Evolutionary conservation across 2,797 vertebrate species (phyloP).

Genomic region (Ceryle rudis): DNA sequence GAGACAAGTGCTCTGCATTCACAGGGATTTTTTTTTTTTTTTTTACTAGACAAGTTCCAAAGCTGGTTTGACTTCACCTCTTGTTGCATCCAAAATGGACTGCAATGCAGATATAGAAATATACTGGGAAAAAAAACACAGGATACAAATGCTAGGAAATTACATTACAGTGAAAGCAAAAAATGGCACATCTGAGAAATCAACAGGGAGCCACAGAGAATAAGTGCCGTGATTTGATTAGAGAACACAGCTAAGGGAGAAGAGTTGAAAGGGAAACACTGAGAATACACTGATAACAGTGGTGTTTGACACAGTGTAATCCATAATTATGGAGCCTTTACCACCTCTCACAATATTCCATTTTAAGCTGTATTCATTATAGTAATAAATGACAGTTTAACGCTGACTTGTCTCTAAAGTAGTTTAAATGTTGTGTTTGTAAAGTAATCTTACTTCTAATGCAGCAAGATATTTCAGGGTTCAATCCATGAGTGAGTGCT

Average conservation of each 20-base stretch:
- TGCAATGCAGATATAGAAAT: not conserved
- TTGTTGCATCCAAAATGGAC: not conserved
- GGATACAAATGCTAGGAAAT: not conserved
- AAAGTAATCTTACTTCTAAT: not conserved
- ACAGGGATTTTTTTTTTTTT: not conserved
- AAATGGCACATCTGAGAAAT: not conserved
- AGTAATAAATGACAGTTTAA: not conserved
- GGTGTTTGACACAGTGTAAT: not conserved
- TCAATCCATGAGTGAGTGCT: not conserved
- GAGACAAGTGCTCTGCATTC: not conserved
- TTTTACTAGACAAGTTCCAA: not conserved
- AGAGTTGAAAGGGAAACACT: not conserved
- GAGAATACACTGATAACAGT: not conserved
- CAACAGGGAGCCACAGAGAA: not conserved
- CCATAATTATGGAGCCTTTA: constrained; percentile 27
- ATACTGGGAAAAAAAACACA: not conserved
- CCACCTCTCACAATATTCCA: not conserved
- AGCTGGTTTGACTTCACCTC: not conserved
- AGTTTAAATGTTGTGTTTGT: not conserved
- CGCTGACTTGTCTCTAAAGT: not conserved
- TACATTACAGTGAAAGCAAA: not conserved
- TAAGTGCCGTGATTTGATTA: not conserved
- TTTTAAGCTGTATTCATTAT: constrained; percentile 7
- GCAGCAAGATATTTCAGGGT: not conserved
- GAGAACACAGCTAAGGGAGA: not conserved